Evolutionary conservation across 2,797 vertebrate genomes (phyloP), one percentile per base, ranked within the genome.

Genomic region (Falco concolor): DNA sequence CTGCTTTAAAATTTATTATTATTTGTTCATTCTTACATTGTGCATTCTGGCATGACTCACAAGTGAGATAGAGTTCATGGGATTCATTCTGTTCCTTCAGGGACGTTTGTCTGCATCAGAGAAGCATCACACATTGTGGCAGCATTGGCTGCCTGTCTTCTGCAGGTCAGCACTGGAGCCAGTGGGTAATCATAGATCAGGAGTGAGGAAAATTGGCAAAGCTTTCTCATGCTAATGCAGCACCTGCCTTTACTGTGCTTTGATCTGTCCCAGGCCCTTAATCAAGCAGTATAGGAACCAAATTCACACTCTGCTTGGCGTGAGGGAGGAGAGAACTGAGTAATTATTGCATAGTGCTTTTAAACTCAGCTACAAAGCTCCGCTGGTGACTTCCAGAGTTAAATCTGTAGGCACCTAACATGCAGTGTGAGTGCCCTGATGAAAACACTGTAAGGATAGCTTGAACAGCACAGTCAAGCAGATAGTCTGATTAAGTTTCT

Each of bases 1-100:
- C 84, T 96, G 84, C 47, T 76, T 95, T 84, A 63, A 1, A 88
- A 95, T 63, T 86, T 80, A 63, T 49, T 88, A 23, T 50, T 90
- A 61, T 83, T 92, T 93, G 76, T 92, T 94, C 88, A 61, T 91
- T 82, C 54, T 84, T 82, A 36, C 5, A 25, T 82, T 82, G 49
- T 82, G 50, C 27, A 5, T 70, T 94, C 77, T 93, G 76, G 84
- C 16, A 0, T 90, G 83, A 63, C 40, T 79, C 3, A 5, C 10
- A 60, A 86, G 79, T 70, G 63, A 90, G 32, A n/a, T 0, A 9
- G 57, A 61, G 76, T 85, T 91, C 64, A 42, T 86, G 73, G 69
- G 79, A 85, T 92, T 87, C 57, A 42, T 93, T 38, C 27, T 61
- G 0, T 72, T 91, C 17, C 34, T 61, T 91, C 49, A 54, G 65